A percentile compares a stretch with the other conserved stretches of the same genome.
Evolutionary conservation across 2,888 invertebrate genomes (phyloP).

Genomic region (Agrotis ipsilon): DNA sequence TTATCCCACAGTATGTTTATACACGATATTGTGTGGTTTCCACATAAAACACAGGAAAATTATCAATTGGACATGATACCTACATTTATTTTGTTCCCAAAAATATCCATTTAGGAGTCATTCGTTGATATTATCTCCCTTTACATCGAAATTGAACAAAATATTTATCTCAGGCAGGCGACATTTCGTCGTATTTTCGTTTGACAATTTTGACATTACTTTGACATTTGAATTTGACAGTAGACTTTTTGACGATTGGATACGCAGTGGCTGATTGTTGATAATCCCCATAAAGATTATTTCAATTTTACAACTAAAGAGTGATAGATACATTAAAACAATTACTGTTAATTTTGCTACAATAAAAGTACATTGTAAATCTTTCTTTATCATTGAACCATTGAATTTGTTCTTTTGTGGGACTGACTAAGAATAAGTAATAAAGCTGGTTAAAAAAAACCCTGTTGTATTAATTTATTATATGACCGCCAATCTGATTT

Average conservation of each 20-base stretch:
- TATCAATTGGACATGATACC: slow-evolving; percentile 25
- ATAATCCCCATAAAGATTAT: no score
- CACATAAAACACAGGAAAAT: not conserved
- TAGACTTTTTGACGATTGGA: slow-evolving; percentile 7
- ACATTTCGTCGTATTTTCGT: slow-evolving; percentile 7
- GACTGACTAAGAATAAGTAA: no score
- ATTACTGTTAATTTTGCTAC: no score
- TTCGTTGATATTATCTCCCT: not conserved
- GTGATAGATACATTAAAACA: no score
- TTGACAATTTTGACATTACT: no score
- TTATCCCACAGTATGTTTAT: slow-evolving; percentile 30
- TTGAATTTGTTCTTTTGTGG: no score
- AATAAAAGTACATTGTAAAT: no score
- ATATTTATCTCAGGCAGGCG: not conserved
- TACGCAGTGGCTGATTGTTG: not conserved
- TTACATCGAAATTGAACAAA: not conserved
- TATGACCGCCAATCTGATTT: not conserved
- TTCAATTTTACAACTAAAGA: no score
- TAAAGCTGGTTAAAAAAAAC: no score
- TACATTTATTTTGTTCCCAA: slow-evolving; percentile 14
- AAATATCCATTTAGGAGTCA: not conserved
- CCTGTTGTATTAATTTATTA: no score
- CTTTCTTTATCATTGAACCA: no score
- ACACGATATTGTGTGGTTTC: not conserved
- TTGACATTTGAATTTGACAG: not conserved